Conservation (phyloP, 1,140 invertebrate species). For the Apis mellifera region DNA sequence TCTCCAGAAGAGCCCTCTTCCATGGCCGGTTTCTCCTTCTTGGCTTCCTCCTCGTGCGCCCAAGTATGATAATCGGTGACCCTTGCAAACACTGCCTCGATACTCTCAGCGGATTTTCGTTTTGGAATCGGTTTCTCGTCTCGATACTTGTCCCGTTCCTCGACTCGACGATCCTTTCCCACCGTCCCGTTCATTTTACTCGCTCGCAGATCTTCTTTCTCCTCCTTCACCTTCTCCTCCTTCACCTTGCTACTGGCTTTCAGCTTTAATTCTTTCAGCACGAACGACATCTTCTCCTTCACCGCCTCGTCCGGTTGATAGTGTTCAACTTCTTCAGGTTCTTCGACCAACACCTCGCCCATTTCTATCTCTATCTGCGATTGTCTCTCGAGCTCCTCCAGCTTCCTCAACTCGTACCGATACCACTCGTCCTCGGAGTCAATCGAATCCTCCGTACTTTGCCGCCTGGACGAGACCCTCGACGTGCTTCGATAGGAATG, state of each 20-base stretch:
- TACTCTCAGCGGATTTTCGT: constrained; percentile 75
- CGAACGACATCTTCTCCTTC: constrained; percentile 90
- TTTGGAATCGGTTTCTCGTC: constrained; percentile 77
- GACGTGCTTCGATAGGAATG: constrained; percentile 93
- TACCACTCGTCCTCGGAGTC: constrained; percentile 97
- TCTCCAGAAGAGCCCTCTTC: constrained; percentile 87
- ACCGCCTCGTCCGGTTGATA: constrained; percentile 86
- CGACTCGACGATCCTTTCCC: constrained; percentile 65
- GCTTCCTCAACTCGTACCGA: constrained; percentile 91
- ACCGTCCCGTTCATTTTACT: constrained; percentile 71
- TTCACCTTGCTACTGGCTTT: constrained; percentile 82
- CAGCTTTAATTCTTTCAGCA: constrained; percentile 87
- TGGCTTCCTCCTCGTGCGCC: constrained; percentile 76
- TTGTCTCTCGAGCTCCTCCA: constrained; percentile 92
- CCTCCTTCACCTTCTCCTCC: constrained; percentile 61
- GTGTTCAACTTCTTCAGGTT: constrained; percentile 81
- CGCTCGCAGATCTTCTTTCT: constrained; percentile 61
- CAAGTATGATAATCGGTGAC: constrained; percentile 81
- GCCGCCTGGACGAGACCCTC: constrained; percentile 91
- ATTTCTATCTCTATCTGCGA: constrained; percentile 86
- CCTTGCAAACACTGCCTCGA: constrained; percentile 79
- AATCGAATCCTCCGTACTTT: constrained; percentile 96
- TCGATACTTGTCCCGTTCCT: constrained; percentile 65
- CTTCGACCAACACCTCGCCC: constrained; percentile 83
- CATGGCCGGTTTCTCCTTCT: constrained; percentile 80